These are phyloP conservation scores for Accipiter virgatus DNA, from an alignment of 2,113 vertebrate genomes.

Conservation along the genomic window DNA sequence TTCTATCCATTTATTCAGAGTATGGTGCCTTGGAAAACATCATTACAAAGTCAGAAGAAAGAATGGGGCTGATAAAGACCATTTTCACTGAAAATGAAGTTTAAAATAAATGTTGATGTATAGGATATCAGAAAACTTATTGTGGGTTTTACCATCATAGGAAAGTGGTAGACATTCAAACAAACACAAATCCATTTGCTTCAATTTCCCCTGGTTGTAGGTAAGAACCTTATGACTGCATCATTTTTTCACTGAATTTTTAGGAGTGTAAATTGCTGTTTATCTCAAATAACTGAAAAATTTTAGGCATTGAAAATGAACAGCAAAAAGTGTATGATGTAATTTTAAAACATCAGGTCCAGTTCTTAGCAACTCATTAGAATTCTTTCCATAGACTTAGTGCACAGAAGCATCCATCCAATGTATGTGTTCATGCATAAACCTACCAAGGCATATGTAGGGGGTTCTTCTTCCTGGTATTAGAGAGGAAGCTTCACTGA, in stretches of 20 bases:
- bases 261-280: neutral
- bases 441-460: neutral
- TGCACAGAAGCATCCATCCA: neutral
- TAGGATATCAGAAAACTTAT: neutral
- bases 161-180: neutral
- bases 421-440: neutral
- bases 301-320: neutral
- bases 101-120: neutral
- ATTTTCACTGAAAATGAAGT: neutral
- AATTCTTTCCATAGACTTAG: neutral
- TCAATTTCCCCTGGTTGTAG: neutral
- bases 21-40: neutral
- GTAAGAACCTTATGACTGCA: neutral
- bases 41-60: neutral
- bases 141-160: neutral
- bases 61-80: neutral
- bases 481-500: neutral
- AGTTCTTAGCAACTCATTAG: neutral
- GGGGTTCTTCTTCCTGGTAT: neutral
- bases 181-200: neutral
- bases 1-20: neutral
- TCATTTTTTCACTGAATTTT: neutral
- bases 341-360: neutral
- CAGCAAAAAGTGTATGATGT: neutral
- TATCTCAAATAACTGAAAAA: neutral